Conservation (phyloP, 2,888 invertebrate genomes). For the Metopia argyrocephala region DNA sequence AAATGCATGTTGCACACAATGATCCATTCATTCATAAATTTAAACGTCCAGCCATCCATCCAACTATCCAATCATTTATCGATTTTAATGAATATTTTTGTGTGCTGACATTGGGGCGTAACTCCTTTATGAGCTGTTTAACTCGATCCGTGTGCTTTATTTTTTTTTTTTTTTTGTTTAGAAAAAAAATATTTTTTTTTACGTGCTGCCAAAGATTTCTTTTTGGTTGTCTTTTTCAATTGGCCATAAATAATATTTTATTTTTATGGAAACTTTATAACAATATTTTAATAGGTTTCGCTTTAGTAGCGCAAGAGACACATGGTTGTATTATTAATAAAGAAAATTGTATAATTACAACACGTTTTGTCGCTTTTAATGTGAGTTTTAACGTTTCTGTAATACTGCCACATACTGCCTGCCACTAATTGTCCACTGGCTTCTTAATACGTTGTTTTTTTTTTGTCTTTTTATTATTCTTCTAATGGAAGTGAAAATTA, state of each 20-base stretch:
- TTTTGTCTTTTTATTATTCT: background rate
- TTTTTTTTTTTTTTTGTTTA: background rate
- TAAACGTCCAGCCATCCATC: background rate
- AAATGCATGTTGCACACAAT: slow-evolving; percentile 13
- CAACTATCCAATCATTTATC: background rate
- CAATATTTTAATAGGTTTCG: slow-evolving; percentile 62
- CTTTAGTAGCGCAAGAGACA: slow-evolving; percentile 53
- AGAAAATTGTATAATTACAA: slow-evolving; percentile 56
- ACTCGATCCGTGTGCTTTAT: slow-evolving; percentile 48
- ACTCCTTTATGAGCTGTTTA: slow-evolving; percentile 50
- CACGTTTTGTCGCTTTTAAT: slow-evolving; percentile 58
- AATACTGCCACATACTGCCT: slow-evolving; percentile 4
- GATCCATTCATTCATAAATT: background rate
- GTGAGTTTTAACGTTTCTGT: background rate
- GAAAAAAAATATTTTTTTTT: slow-evolving; percentile 22
- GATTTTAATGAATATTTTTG: background rate
- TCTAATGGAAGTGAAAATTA: slow-evolving; percentile 39
- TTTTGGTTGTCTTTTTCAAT: slow-evolving; percentile 28
- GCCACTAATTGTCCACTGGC: slow-evolving; percentile 53
- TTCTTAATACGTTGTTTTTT: no score
- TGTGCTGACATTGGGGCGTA: slow-evolving; percentile 53
- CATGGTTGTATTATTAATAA: slow-evolving; percentile 7
- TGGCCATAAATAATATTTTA: slow-evolving; percentile 59
- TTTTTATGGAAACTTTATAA: slow-evolving; percentile 61
- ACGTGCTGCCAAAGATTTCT: slow-evolving; percentile 52